A percentile compares a stretch with the other conserved stretches of the same genome.
phyloP scores from a whole-genome alignment of 2,113 vertebrate species.

The Synchiropus splendidus region DNA sequence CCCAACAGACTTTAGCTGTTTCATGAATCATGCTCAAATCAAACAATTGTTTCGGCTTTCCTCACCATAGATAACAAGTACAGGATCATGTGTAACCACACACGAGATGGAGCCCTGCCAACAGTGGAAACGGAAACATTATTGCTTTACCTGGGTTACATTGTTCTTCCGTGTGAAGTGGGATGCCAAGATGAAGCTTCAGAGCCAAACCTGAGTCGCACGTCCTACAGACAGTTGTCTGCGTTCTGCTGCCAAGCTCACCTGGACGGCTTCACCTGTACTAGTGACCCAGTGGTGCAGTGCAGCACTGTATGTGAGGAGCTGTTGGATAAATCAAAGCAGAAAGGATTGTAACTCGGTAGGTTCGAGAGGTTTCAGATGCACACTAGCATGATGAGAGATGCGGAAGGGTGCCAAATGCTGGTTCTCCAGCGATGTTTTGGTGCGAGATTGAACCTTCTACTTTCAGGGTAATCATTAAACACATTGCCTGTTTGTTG shows the following conservation, averaged over 20 bases:
- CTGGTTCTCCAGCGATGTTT: slow-evolving; percentile 21
- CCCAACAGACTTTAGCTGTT: slow-evolving; percentile 21
- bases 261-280: slow-evolving; percentile 60
- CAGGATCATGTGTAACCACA: slow-evolving; percentile 27
- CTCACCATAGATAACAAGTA: slow-evolving; percentile 18
- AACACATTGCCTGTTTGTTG: slow-evolving; percentile 4
- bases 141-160: slow-evolving; percentile 37
- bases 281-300: slow-evolving; percentile 56
- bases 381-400: slow-evolving; percentile 14
- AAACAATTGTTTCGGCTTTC: slow-evolving; percentile 29
- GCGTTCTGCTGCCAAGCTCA: slow-evolving; percentile 61
- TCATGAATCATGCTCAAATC: slow-evolving; percentile 27
- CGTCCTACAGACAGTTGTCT: slow-evolving; percentile 39
- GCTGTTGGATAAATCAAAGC: slow-evolving; percentile 53
- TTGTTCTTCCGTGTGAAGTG: slow-evolving; percentile 51
- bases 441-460: not conserved
- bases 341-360: slow-evolving; percentile 19
- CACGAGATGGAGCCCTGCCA: slow-evolving; percentile 41
- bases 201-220: slow-evolving; percentile 45
- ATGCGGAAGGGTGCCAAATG: slow-evolving; percentile 22
- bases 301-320: slow-evolving; percentile 27
- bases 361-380: slow-evolving; percentile 28
- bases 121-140: slow-evolving; percentile 33
- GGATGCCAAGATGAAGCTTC: slow-evolving; percentile 53
- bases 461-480: not conserved